Evolutionary conservation across 2,888 invertebrate genomes (phyloP), one percentile per base, ranked within the genome.

Genomic region (Drosophila kanekoi): DNA sequence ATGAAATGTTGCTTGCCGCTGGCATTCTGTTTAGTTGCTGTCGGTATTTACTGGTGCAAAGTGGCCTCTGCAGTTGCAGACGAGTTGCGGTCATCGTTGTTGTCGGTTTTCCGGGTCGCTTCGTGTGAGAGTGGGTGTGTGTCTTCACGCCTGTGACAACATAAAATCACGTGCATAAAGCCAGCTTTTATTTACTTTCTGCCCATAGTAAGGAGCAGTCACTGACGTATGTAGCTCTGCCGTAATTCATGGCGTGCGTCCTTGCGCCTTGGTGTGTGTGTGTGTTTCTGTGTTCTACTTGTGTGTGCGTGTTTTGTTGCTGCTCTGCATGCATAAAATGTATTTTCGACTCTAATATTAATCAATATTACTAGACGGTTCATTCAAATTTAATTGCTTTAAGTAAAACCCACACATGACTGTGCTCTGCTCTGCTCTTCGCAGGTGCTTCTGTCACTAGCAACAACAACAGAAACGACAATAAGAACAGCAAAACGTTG

Each of bases 41-140:
- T 83, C 71, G 71, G 80, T 69, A 82, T 83, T 88, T 88, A 77
- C 86, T 86, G 58, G 77, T 79, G 88, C 70, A 63, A 79, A 82
- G 88, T 82, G 73, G 83, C 63, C 48, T 52, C 47, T 76, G 76
- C 53, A 57, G 54, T 53, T 75, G 67, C 78, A 71, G 58, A 47
- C 74, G 56, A 71, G 59, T 75, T 49, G 68, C 44, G 48, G 64
- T 40, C 28, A 28, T 54, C 47, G 48, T 48, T 43, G 45, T 54
- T 47, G 56, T 68, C 47, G 72, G 53, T 57, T 65, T 67, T 77
- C 54, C 61, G 72, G 53, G 61, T 52, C 63, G 44, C 23, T 57
- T 14, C 11, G 35, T 9, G 4, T 45, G 11, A 14, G 16, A 58
- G 64, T 60, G 57, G 61, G 49, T 52, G 59, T 62, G 67, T 61